Evolutionary conservation across 2,888 invertebrate genomes (phyloP).

Genomic region (Gymnocheta viridis): DNA sequence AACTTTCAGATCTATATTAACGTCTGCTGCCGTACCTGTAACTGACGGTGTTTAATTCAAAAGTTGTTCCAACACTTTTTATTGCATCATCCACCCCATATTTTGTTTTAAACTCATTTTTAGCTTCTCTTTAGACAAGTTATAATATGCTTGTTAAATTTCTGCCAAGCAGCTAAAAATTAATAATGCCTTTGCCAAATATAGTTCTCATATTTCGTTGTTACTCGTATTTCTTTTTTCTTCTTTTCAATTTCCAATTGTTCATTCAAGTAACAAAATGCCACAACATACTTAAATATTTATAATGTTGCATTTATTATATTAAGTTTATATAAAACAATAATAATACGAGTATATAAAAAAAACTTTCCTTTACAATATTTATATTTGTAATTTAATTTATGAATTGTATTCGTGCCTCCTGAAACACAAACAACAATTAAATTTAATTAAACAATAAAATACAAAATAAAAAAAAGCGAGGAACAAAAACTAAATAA

Average conservation of each 20-base stretch:
- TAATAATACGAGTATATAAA: neutral
- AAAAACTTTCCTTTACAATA: slow-evolving; percentile 41
- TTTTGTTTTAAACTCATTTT: too few species aligned
- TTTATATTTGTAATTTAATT: slow-evolving; percentile 25
- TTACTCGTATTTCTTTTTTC: too few species aligned
- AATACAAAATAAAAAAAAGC: neutral
- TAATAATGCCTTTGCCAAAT: neutral
- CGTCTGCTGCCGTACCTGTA: too few species aligned
- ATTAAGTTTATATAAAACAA: slow-evolving; percentile 21
- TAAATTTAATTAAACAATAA: slow-evolving; percentile 22
- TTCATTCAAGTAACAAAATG: slow-evolving; percentile 31
- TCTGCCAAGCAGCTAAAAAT: neutral
- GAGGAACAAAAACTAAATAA: neutral
- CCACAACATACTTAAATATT: neutral
- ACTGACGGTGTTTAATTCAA: too few species aligned
- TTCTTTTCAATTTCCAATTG: slow-evolving; percentile 1
- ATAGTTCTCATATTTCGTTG: slow-evolving; percentile 6
- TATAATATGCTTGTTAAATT: neutral
- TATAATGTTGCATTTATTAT: slow-evolving; percentile 8
- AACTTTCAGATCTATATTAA: too few species aligned
- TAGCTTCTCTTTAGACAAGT: too few species aligned
- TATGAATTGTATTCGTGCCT: slow-evolving; percentile 38
- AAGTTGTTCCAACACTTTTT: too few species aligned
- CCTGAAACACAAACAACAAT: neutral
- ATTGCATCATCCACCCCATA: too few species aligned